Evolutionary conservation across 2,797 vertebrate genomes (phyloP).

Genomic region (Halcyon leucocephala): DNA sequence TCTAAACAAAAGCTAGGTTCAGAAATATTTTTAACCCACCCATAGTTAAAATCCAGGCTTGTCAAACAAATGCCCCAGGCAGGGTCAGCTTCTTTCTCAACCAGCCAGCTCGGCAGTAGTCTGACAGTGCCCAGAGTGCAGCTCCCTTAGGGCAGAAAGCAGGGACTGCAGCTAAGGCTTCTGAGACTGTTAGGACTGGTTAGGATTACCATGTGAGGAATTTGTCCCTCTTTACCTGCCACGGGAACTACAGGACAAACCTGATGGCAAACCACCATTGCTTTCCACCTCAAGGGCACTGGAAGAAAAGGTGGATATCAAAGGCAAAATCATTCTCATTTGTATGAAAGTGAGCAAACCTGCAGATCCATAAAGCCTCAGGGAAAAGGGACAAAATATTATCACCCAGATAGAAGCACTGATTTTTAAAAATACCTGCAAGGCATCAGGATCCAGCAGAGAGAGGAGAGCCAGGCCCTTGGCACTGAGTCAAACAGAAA

Average conservation of each 20-base stretch:
- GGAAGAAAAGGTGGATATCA: background rate
- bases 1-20: background rate
- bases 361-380: background rate
- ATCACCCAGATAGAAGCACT: background rate
- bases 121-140: background rate
- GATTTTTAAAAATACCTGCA: background rate
- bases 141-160: background rate
- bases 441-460: background rate
- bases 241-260: background rate
- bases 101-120: background rate
- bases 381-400: background rate
- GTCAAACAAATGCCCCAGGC: background rate
- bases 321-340: background rate
- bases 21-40: background rate
- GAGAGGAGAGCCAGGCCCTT: background rate
- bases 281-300: background rate
- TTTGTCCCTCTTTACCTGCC: background rate
- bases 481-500: background rate
- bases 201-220: fast-evolving
- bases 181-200: background rate
- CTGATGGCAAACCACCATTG: background rate
- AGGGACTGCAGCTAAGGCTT: fast-evolving
- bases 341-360: background rate
- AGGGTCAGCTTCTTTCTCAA: background rate
- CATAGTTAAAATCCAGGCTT: background rate